Evolutionary conservation across 2,888 invertebrate species (phyloP).

Genomic region (Cristatella mucedo): DNA sequence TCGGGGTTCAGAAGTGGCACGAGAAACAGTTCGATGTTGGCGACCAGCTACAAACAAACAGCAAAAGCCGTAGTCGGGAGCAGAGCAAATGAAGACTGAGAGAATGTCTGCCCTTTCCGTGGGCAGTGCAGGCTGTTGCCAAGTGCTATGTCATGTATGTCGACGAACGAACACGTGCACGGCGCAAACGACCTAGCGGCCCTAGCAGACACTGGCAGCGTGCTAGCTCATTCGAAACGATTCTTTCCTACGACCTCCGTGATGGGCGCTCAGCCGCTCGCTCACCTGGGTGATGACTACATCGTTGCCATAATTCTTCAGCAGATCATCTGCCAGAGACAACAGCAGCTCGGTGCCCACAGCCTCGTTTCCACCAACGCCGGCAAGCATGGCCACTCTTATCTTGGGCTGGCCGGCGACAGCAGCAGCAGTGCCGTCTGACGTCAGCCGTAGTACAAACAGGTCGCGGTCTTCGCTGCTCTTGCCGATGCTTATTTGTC

Average conservation of each 20-base stretch:
- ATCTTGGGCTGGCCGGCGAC: not conserved
- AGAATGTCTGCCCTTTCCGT: not conserved
- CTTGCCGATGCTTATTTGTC: constrained; percentile 62
- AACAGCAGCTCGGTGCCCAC: constrained; percentile 84
- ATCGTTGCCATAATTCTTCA: constrained; percentile 58
- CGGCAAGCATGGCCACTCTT: constrained; percentile 46
- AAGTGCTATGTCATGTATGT: no score
- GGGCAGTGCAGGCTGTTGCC: not conserved
- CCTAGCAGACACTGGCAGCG: no score
- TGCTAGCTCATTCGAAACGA: no score
- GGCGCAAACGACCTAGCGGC: no score
- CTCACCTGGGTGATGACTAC: constrained; percentile 48
- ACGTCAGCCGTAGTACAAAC: constrained; percentile 63
- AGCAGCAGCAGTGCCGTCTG: not conserved
- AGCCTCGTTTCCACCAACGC: constrained; percentile 91
- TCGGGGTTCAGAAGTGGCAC: constrained; percentile 97
- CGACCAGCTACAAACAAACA: constrained; percentile 45
- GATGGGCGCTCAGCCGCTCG: no score
- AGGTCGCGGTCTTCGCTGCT: constrained; percentile 69
- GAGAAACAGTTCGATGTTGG: constrained; percentile 72
- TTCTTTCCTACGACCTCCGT: no score
- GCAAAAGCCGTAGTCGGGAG: not conserved
- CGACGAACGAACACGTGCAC: no score
- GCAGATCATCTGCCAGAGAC: constrained; percentile 67
- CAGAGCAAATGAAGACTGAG: not conserved